phyloP scores from a whole-genome alignment of 2,888 invertebrate genomes.

The Conus canariensis region DNA sequence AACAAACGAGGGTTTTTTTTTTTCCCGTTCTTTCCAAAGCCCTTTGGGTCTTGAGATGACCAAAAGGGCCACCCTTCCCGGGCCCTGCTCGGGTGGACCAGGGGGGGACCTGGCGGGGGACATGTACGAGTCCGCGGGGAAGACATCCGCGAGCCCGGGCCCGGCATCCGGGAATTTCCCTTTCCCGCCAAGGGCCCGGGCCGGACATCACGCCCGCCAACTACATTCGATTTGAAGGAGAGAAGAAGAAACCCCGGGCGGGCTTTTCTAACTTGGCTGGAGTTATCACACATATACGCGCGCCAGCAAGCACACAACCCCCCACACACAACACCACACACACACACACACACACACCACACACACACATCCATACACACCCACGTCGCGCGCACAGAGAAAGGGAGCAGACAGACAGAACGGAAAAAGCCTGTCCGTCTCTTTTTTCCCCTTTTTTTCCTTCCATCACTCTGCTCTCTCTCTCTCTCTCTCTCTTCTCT shows the following conservation, averaged over 20 bases:
- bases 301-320: too few relatives aligned
- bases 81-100: slow-evolving; percentile 58
- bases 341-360: too few relatives aligned
- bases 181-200: slow-evolving; percentile 91
- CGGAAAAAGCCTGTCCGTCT: too few relatives aligned
- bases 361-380: too few relatives aligned
- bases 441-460: too few relatives aligned
- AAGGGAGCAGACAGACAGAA: too few relatives aligned
- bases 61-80: slow-evolving; percentile 54
- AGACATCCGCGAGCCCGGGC: slow-evolving; percentile 77
- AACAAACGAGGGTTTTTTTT: too few relatives aligned
- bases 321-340: too few relatives aligned
- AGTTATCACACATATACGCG: background rate
- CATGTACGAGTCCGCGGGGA: slow-evolving; percentile 75
- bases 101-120: slow-evolving; percentile 71
- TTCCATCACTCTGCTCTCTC: too few relatives aligned
- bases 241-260: slow-evolving; percentile 60
- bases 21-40: too few relatives aligned
- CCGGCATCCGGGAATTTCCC: slow-evolving; percentile 86
- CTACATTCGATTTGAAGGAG: slow-evolving; percentile 80
- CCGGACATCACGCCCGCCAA: slow-evolving; percentile 92
- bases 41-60: slow-evolving; percentile 36
- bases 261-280: slow-evolving; percentile 72
- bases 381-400: too few relatives aligned
- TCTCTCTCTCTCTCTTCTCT: too few relatives aligned